Percentiles rank a stretch among this genome's conserved stretches.
phyloP scores from a whole-genome alignment of 2,797 vertebrate genomes.

The Ctenosaura bakeri region DNA sequence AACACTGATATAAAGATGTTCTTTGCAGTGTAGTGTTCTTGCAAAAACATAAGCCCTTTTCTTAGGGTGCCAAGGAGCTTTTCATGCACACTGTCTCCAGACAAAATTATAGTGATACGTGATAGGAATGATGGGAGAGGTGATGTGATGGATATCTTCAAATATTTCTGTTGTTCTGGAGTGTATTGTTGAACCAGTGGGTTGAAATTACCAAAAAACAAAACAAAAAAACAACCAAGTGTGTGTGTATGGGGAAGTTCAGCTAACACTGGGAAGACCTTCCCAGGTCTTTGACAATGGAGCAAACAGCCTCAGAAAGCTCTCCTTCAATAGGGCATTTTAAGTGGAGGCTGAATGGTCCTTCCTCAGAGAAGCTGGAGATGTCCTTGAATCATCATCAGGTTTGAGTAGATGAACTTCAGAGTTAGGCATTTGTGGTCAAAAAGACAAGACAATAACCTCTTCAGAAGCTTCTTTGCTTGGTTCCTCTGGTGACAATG shows the following conservation, averaged over 20 bases:
- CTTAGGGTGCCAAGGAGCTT: too few relatives aligned
- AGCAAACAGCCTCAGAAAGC: background rate
- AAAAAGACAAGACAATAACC: background rate
- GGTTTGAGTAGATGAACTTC: background rate
- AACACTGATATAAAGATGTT: background rate
- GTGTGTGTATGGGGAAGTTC: background rate
- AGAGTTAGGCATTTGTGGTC: background rate
- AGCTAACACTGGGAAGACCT: background rate
- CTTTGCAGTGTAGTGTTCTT: background rate
- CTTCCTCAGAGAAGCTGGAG: background rate
- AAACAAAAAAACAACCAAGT: too few relatives aligned
- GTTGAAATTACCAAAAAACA: background rate
- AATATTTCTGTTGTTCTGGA: background rate
- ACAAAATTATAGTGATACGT: background rate
- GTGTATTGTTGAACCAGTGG: background rate
- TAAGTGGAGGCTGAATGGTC: background rate
- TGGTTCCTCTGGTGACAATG: background rate
- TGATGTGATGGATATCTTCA: background rate
- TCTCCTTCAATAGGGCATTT: background rate
- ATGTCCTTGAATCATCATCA: too few relatives aligned
- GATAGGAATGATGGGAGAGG: background rate
- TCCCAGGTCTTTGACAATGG: background rate
- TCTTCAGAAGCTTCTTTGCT: background rate
- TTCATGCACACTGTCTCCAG: background rate
- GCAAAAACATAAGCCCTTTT: background rate